Evolutionary conservation across 2,113 vertebrate species (phyloP).

Genomic region (Rhinopomastus cyanomelas): DNA sequence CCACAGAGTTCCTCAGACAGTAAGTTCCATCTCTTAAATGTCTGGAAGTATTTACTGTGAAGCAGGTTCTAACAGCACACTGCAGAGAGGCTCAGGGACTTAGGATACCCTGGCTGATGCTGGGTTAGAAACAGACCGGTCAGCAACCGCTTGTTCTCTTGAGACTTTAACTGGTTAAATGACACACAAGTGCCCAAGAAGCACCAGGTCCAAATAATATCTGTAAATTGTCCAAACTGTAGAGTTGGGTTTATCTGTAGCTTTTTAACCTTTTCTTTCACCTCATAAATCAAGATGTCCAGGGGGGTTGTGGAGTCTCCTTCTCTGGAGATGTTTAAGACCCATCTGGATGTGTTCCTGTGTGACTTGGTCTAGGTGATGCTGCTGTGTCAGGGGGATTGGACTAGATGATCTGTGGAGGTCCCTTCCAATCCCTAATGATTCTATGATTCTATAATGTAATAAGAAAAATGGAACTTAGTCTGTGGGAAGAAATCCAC

Average conservation of each 20-base stretch:
- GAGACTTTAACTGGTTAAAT: background rate
- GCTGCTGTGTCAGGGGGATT: too few species aligned
- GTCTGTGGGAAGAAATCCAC: background rate
- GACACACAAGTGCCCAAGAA: background rate
- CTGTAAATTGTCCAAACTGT: background rate
- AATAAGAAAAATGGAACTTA: background rate
- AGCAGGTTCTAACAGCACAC: background rate
- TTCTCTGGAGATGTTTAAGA: too few species aligned
- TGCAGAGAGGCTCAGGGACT: background rate
- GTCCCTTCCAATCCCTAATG: too few species aligned
- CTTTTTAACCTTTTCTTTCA: background rate
- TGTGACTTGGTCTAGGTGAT: too few species aligned
- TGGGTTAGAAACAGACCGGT: background rate
- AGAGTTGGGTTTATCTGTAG: background rate
- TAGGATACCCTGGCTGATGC: background rate
- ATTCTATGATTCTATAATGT: too few species aligned
- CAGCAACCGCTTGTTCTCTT: background rate
- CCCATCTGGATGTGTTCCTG: too few species aligned
- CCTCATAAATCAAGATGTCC: background rate
- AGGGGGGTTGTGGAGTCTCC: too few species aligned
- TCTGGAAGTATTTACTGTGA: background rate
- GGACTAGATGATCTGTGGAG: too few species aligned
- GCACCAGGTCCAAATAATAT: background rate
- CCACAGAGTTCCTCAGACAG: background rate
- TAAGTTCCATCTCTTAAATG: background rate